A percentile compares a stretch with the other conserved stretches of the same genome.
These are phyloP conservation scores for Excalfactoria chinensis DNA, from an alignment of 2,113 vertebrate species.

Conservation along the genomic window DNA sequence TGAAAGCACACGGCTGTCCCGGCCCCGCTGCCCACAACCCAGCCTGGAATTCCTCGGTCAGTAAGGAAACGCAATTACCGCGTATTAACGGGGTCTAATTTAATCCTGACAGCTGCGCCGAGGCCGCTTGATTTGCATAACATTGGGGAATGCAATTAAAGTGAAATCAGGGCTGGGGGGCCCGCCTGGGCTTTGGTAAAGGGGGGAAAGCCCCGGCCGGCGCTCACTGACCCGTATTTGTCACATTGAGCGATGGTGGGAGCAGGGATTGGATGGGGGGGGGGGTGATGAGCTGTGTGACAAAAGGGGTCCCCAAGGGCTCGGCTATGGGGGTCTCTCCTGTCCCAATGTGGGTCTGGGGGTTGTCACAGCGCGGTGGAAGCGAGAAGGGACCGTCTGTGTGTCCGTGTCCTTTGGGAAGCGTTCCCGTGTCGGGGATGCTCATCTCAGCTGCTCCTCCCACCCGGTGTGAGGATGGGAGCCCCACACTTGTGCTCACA, in stretches of 20 bases:
- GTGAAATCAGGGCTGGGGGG: slow-evolving; percentile 56
- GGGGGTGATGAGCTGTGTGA: slow-evolving; percentile 28
- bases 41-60: not conserved
- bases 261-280: not conserved
- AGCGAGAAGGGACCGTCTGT: not conserved
- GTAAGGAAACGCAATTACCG: slow-evolving; percentile 74
- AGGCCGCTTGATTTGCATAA: slow-evolving; percentile 74
- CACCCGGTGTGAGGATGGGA: not conserved
- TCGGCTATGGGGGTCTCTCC: not conserved
- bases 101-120: slow-evolving; percentile 79
- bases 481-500: fast-evolving
- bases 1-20: slow-evolving; percentile 27
- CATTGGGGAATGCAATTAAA: slow-evolving; percentile 78
- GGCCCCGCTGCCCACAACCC: not conserved
- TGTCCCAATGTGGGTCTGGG: not conserved
- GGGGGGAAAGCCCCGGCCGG: not conserved
- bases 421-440: fast-evolving
- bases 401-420: not conserved
- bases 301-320: slow-evolving; percentile 19
- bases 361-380: not conserved
- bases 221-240: slow-evolving; percentile 16
- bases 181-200: not conserved
- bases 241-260: slow-evolving; percentile 19
- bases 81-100: slow-evolving; percentile 75
- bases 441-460: not conserved